Base-by-base conservation (phyloP, 2,113 vertebrate species). In the Gnathonemus longibarbis region DNA sequence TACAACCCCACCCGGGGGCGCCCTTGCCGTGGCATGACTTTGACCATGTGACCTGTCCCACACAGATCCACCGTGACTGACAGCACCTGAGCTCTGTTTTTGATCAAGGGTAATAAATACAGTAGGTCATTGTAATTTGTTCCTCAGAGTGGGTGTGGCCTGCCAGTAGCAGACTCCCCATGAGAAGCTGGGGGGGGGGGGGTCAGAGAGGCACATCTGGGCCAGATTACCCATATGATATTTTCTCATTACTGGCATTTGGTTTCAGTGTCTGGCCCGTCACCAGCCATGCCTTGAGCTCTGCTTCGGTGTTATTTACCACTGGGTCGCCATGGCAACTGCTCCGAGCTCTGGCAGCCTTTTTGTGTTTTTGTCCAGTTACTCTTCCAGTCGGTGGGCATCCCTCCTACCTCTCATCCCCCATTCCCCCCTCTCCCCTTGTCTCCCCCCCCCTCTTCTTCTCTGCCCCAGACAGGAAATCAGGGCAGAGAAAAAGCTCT, bases 121-220 rank as follows among this genome's bases (percentile, higher is more conserved):
- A 84, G 7, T 19, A 92, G 94, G 95, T 95, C 93, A 92, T 93
- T 93, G 93, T 92, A 94, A 95, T 95, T 95, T 95, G 94, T 95
- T 94, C 91, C 90, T 92, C 91, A 92, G 90, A 91, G 90, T 92
- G 92, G 91, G 89, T 42, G 2, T 9, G 21, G 90, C 89, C 85
- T 87, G 85, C 93, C 93, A 91, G 94, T 93, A 85, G 92, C 89
- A 89, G 0, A 90, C 89, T 62, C 88, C 4, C 91, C 91, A 50
- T 77, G 70, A 77, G 49, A 42, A 48, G 48, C 83, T 84, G 62
- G 15, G 92, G 91, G 35, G 31, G 31, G 31, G 93, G 93, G 92
- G 93, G 93, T 3, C 92, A 35, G 83, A 45, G 89, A 90, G 90
- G 70, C 91, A 93, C 95, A 96, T 96, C 93, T 96, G 95, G 94